A percentile compares a stretch with the other conserved stretches of the same genome.
phyloP scores from a whole-genome alignment of 2,113 vertebrate genomes.

The Oreochromis niloticus region DNA sequence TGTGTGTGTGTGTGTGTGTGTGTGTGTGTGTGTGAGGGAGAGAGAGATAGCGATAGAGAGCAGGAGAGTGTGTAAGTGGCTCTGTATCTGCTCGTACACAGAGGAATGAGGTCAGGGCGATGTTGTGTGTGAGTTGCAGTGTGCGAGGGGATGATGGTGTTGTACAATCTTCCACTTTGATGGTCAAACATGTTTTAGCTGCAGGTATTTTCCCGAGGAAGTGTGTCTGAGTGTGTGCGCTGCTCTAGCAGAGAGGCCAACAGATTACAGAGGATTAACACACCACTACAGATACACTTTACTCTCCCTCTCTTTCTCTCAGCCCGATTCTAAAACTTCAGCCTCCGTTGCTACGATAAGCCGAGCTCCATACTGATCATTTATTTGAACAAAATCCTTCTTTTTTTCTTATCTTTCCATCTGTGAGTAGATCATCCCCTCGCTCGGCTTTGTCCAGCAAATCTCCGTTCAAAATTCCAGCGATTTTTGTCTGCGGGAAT shows the following conservation, averaged over 20 bases:
- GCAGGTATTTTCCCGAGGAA: conserved; percentile 37
- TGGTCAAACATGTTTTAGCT: conserved; percentile 53
- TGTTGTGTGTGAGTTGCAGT: conserved; percentile 2
- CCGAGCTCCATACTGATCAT: not conserved
- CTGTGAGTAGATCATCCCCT: not conserved
- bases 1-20: not conserved
- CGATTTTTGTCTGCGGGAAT: not conserved
- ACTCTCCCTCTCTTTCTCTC: not conserved
- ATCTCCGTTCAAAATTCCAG: not conserved
- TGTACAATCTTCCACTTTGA: conserved; percentile 51
- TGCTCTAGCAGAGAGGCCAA: conserved; percentile 29
- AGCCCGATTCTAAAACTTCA: not conserved
- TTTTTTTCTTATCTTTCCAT: not conserved
- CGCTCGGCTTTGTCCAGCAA: not conserved
- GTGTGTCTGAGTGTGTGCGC: not conserved
- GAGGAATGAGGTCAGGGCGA: conserved; percentile 45
- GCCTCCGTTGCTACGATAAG: not conserved
- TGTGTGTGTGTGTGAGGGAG: not conserved
- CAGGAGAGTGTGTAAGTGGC: conserved; percentile 9
- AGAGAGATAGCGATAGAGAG: not conserved
- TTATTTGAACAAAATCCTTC: not conserved
- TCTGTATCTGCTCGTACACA: conserved; percentile 10
- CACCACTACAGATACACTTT: conserved; percentile 18
- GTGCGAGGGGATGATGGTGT: not conserved
- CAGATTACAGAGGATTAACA: conserved; percentile 52